Percentiles rank a stretch among this genome's conserved stretches.
Evolutionary conservation across 2,113 vertebrate species (phyloP).

Genomic region (Rhinopomastus cyanomelas): DNA sequence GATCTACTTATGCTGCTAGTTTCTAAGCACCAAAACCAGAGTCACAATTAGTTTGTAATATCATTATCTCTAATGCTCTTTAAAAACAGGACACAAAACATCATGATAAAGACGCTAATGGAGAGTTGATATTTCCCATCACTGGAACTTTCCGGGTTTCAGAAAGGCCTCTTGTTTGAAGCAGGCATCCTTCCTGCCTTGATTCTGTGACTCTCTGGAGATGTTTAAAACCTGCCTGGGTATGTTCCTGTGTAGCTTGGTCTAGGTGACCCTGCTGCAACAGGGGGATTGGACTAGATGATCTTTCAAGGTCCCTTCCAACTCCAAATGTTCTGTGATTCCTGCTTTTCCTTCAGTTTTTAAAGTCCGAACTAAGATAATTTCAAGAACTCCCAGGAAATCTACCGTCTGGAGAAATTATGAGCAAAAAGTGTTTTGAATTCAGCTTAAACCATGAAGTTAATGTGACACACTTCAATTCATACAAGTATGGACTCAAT

Average conservation of each 20-base stretch:
- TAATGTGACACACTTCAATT: not conserved
- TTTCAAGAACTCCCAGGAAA: constrained; percentile 30
- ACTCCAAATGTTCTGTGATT: no score
- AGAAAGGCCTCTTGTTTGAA: constrained; percentile 2
- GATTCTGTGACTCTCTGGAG: no score
- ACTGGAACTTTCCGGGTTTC: constrained; percentile 1
- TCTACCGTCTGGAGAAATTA: not conserved
- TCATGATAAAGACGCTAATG: not conserved
- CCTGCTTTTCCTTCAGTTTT: not conserved
- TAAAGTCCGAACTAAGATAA: not conserved
- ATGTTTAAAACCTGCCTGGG: no score
- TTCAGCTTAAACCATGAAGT: constrained; percentile 18
- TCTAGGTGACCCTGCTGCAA: no score
- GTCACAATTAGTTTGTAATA: constrained; percentile 9
- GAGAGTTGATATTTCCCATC: not conserved
- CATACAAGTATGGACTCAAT: not conserved
- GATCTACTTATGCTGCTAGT: not conserved
- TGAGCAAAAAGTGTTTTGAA: constrained; percentile 15
- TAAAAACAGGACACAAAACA: not conserved
- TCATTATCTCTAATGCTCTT: constrained; percentile 4
- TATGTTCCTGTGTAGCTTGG: no score
- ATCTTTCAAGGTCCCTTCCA: no score
- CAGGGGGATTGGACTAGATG: no score
- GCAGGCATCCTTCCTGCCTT: not conserved
- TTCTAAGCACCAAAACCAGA: constrained; percentile 20